Evolutionary conservation across 1,140 invertebrate genomes (phyloP).

Genomic region (Spodoptera litura): DNA sequence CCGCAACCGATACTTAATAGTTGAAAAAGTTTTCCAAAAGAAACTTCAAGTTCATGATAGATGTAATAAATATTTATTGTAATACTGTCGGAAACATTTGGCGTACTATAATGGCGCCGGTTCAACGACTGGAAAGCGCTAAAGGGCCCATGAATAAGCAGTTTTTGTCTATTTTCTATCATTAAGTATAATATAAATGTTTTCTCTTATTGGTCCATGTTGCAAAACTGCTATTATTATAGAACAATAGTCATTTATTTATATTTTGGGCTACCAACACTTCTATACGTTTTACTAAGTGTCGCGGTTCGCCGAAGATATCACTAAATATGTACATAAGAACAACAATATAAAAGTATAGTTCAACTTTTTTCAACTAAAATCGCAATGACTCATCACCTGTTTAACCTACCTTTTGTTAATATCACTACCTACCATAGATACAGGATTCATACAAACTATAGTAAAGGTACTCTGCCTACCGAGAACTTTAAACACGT

Average conservation of each 20-base stretch:
- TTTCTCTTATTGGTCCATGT: slow-evolving; percentile 23
- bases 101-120: slow-evolving; percentile 3
- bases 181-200: slow-evolving; percentile 5
- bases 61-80: slow-evolving; percentile 25
- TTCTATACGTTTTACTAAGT: too few relatives aligned
- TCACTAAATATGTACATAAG: too few relatives aligned
- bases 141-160: slow-evolving; percentile 26
- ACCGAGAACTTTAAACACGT: slow-evolving; percentile 5
- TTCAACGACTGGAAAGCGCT: slow-evolving; percentile 28
- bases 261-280: too few relatives aligned
- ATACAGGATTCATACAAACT: too few relatives aligned
- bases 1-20: slow-evolving; percentile 45
- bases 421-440: too few relatives aligned
- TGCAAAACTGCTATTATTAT: neutral
- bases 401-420: too few relatives aligned
- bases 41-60: slow-evolving; percentile 65
- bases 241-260: neutral
- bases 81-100: slow-evolving; percentile 23
- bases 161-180: slow-evolving; percentile 19
- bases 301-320: too few relatives aligned
- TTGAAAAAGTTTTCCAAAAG: slow-evolving; percentile 49
- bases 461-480: neutral
- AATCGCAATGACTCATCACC: too few relatives aligned
- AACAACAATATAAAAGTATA: too few relatives aligned
- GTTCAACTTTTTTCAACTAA: too few relatives aligned